These are phyloP conservation scores for Musca domestica DNA, from an alignment of 1,140 invertebrate genomes.

Conservation along the genomic window DNA sequence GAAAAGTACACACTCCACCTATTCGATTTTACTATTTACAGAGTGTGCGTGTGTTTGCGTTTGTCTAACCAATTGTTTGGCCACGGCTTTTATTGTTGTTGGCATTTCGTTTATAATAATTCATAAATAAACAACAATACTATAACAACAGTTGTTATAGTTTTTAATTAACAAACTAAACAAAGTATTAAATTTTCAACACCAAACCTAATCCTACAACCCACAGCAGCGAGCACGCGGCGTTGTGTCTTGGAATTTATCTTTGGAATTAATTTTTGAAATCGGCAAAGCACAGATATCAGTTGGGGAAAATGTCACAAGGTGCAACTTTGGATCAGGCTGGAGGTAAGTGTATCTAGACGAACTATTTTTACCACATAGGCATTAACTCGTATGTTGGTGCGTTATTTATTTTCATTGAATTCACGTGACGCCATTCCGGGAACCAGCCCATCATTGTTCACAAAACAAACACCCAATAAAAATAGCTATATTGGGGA, in stretches of 20 bases:
- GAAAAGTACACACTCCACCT: too few relatives aligned
- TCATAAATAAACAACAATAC: too few relatives aligned
- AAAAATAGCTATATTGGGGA: too few relatives aligned
- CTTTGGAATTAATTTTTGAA: background rate
- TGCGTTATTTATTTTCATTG: too few relatives aligned
- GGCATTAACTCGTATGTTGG: background rate
- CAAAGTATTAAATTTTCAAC: background rate
- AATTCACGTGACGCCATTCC: too few relatives aligned
- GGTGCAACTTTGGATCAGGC: conserved; percentile 11
- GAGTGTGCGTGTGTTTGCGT: too few relatives aligned
- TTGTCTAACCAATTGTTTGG: too few relatives aligned
- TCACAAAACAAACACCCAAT: too few relatives aligned
- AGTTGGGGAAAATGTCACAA: conserved; percentile 7
- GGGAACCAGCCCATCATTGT: too few relatives aligned
- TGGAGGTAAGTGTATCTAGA: conserved; percentile 2
- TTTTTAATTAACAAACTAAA: conserved; percentile 8
- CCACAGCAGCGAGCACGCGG: background rate
- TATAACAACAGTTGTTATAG: background rate
- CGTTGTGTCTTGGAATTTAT: background rate
- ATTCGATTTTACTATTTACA: too few relatives aligned
- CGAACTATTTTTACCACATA: background rate
- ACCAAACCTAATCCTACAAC: background rate
- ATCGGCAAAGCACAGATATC: background rate
- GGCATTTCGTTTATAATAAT: too few relatives aligned
- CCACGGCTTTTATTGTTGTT: too few relatives aligned